Percentiles rank a stretch among this genome's conserved stretches.
Evolutionary conservation across 2,797 vertebrate species (phyloP).

Genomic region (Bufotes viridis): DNA sequence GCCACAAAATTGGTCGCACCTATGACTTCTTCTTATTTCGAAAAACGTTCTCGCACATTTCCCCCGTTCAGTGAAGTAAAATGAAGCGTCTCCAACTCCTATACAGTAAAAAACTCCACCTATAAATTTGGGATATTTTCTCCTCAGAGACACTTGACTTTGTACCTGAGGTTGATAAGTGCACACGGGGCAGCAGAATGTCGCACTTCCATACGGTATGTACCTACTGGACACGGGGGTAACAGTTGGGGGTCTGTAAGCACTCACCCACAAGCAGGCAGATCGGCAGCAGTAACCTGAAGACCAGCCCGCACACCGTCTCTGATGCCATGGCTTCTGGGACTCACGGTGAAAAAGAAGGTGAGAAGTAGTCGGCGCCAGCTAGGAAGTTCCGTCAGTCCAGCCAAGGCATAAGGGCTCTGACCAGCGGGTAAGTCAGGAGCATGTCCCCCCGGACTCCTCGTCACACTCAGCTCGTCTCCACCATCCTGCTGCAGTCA

Average conservation of each 20-base stretch:
- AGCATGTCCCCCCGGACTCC: neutral
- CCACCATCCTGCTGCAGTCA: conserved; percentile 22
- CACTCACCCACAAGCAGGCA: conserved; percentile 91
- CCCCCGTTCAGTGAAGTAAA: neutral
- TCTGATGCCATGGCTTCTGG: conserved; percentile 87
- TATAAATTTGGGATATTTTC: neutral
- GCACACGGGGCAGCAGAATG: neutral
- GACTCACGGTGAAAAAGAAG: conserved; percentile 47
- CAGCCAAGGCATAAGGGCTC: conserved; percentile 56
- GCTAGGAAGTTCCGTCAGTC: conserved; percentile 67
- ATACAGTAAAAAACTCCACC: too few relatives aligned
- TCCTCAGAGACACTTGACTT: neutral
- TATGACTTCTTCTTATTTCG: neutral
- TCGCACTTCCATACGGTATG: neutral
- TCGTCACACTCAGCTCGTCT: neutral
- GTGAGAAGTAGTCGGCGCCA: conserved; percentile 18
- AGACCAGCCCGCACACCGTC: conserved; percentile 92
- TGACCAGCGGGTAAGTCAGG: conserved; percentile 14
- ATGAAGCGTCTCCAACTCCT: neutral
- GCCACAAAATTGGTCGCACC: neutral
- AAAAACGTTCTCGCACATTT: neutral
- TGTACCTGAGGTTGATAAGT: too few relatives aligned
- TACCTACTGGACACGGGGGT: too few relatives aligned
- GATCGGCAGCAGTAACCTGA: conserved; percentile 90
- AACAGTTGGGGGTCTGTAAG: too few relatives aligned